phyloP scores from a whole-genome alignment of 2,113 vertebrate genomes.

The Circaetus gallicus region DNA sequence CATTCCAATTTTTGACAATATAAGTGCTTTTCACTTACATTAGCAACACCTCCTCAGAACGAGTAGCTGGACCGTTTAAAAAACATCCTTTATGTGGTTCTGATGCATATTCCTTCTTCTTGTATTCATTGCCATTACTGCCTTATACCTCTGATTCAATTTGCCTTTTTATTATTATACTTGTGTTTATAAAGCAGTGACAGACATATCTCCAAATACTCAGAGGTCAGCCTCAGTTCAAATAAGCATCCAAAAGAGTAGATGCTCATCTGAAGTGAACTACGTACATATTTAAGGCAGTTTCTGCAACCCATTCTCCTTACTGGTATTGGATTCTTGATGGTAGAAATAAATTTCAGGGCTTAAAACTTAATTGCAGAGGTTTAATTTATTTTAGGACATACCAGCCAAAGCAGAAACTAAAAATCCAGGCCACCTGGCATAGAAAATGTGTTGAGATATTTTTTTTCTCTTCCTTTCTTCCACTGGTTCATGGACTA shows the following conservation, averaged over 20 bases:
- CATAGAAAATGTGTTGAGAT: neutral
- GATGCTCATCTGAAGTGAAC: neutral
- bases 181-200: neutral
- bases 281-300: neutral
- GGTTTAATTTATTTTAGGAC: neutral
- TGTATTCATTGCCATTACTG: neutral
- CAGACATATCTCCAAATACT: neutral
- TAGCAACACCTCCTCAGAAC: neutral
- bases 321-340: neutral
- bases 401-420: neutral
- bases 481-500: neutral
- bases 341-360: neutral
- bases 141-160: neutral
- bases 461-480: neutral
- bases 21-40: neutral
- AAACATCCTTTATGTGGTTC: neutral
- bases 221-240: neutral
- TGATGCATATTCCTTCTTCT: neutral
- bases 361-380: neutral
- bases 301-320: neutral
- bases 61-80: neutral
- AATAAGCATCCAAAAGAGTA: neutral
- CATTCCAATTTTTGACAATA: slow-evolving; percentile 1
- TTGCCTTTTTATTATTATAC: slow-evolving; percentile 1
- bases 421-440: neutral